phyloP scores from a whole-genome alignment of 2,113 vertebrate species.

The Hemiscyllium ocellatum region DNA sequence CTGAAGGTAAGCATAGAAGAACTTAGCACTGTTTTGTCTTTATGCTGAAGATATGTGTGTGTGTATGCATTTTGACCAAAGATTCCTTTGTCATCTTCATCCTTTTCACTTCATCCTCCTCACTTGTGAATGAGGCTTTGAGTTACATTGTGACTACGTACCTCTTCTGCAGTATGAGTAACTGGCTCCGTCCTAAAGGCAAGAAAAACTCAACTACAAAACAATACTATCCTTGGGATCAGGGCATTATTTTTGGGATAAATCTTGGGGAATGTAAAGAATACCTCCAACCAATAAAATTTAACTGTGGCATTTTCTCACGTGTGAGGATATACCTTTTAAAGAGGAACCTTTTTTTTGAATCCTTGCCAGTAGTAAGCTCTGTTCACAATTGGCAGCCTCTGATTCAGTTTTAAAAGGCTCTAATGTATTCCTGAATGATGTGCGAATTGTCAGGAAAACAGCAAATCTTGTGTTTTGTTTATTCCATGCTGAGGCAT shows the following conservation, averaged over 20 bases:
- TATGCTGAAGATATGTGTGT: background rate
- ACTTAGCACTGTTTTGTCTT: background rate
- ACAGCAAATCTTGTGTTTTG: background rate
- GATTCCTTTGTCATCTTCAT: background rate
- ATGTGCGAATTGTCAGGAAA: background rate
- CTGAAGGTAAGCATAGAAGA: background rate
- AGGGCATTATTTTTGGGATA: background rate
- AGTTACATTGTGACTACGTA: background rate
- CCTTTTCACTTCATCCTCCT: background rate
- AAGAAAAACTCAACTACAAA: background rate
- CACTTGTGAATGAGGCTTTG: background rate
- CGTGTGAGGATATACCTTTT: background rate
- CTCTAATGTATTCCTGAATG: background rate
- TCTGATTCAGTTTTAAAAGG: background rate
- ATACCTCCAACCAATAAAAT: background rate
- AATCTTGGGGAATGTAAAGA: background rate
- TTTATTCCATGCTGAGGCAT: background rate
- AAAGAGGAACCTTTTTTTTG: background rate
- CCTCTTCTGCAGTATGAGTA: background rate
- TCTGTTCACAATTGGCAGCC: too few species aligned
- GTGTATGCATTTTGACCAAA: background rate
- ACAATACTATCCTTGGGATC: background rate
- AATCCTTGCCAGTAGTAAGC: background rate
- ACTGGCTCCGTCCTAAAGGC: background rate
- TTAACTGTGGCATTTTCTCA: background rate